Conservation (phyloP, 2,113 vertebrate species). For the Phalacrocorax carbo region DNA sequence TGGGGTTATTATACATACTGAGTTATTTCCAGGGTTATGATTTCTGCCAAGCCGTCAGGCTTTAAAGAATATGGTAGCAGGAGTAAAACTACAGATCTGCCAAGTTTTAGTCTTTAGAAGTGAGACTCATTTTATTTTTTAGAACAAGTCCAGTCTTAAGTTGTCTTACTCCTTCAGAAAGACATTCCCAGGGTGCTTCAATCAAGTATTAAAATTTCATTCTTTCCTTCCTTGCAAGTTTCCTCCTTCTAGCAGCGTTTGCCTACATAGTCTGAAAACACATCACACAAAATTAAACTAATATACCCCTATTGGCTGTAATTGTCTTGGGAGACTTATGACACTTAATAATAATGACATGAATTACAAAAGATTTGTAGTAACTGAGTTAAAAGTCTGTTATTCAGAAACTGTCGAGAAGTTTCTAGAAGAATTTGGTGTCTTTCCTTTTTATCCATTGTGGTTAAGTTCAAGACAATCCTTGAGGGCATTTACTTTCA, state of each 20-base stretch:
- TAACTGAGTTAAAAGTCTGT: constrained; percentile 27
- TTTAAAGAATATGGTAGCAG: constrained; percentile 23
- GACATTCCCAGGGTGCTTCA: constrained; percentile 1
- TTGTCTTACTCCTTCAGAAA: constrained; percentile 39
- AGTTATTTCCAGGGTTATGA: background rate
- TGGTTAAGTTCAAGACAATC: constrained; percentile 9
- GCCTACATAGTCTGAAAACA: constrained; percentile 34
- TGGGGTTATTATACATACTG: background rate
- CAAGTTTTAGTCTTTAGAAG: constrained; percentile 10
- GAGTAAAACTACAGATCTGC: constrained; percentile 9
- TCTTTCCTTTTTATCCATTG: constrained; percentile 26
- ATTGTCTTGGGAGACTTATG: background rate
- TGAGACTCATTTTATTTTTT: constrained; percentile 40
- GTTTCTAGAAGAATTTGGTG: constrained; percentile 40
- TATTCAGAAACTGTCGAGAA: constrained; percentile 39
- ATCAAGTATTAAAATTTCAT: constrained; percentile 25
- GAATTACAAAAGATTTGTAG: background rate
- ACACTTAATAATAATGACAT: constrained; percentile 6
- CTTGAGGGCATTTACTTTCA: constrained; percentile 45
- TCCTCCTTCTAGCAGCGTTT: constrained; percentile 2
- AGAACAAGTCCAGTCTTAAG: constrained; percentile 20
- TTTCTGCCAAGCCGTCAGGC: background rate
- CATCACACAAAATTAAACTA: constrained; percentile 13
- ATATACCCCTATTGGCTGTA: background rate
- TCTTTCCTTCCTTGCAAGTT: constrained; percentile 28